Conservation (phyloP, 2,113 vertebrate species). For the Lycaon pictus region DNA sequence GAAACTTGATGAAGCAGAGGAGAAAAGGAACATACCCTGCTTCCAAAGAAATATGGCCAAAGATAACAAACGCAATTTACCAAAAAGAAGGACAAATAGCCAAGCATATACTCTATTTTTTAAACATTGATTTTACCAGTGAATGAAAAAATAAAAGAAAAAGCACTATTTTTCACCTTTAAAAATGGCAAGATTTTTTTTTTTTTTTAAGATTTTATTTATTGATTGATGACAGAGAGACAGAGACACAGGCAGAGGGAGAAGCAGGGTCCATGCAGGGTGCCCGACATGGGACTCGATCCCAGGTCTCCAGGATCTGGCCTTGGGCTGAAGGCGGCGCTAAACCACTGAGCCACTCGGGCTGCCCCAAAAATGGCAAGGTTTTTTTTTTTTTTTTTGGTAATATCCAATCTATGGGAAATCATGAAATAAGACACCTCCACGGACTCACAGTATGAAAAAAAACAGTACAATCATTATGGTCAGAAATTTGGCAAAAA, state of each 20-base stretch:
- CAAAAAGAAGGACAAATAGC: neutral
- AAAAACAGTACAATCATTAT: accelerated
- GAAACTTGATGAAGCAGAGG: accelerated
- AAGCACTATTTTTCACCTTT: neutral
- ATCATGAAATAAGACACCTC: neutral
- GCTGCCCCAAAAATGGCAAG: neutral
- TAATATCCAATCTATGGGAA: neutral
- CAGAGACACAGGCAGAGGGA: too few relatives aligned
- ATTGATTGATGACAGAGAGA: too few relatives aligned
- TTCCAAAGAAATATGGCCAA: neutral
- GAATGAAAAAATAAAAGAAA: neutral
- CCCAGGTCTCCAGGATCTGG: too few relatives aligned
- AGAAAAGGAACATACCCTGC: too few relatives aligned
- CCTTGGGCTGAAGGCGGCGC: too few relatives aligned
- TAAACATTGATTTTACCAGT: neutral
- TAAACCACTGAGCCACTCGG: too few relatives aligned
- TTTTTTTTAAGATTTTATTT: neutral
- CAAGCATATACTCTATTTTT: neutral
- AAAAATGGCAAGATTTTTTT: neutral
- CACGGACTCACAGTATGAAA: accelerated
- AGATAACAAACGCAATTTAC: neutral
- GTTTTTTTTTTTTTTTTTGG: too few relatives aligned
- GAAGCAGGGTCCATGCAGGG: too few relatives aligned
- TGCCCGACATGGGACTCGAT: too few relatives aligned
- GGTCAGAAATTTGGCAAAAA: neutral